Evolutionary conservation across 92 coral and sea anemone genomes (phyloP).

Genomic region (Umimayanthus kanabou): DNA sequence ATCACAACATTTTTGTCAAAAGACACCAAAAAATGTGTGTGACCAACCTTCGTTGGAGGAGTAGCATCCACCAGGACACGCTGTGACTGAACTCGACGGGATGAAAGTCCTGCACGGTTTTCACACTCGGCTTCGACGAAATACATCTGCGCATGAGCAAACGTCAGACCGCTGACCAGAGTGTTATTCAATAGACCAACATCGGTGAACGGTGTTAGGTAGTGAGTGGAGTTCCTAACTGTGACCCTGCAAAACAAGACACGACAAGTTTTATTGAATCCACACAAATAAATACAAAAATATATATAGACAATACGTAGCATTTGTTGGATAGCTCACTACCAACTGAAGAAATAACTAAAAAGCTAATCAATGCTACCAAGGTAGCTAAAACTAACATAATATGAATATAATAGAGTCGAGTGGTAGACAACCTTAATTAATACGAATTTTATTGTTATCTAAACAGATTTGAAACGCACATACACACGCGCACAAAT

Average conservation of each 20-base stretch:
- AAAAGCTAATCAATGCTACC: no score
- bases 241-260: slow-evolving; percentile 32
- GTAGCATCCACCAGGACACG: slow-evolving; percentile 73
- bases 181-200: slow-evolving; percentile 34
- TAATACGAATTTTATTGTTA: no score
- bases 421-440: no score
- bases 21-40: not conserved
- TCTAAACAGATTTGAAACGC: no score
- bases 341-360: no score
- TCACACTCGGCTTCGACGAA: slow-evolving; percentile 62
- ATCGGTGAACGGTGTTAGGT: slow-evolving; percentile 38
- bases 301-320: no score
- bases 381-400: no score
- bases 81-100: slow-evolving; percentile 48
- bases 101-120: slow-evolving; percentile 62
- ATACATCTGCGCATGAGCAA: slow-evolving; percentile 63
- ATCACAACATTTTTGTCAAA: not conserved
- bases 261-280: no score
- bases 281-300: no score
- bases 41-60: slow-evolving; percentile 84
- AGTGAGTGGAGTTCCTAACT: slow-evolving; percentile 49
- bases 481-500: no score
- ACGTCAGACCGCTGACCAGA: slow-evolving; percentile 53
- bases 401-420: no score
- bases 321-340: no score